A percentile compares a stretch with the other conserved stretches of the same genome.
Evolutionary conservation across 2,113 vertebrate species (phyloP).

Genomic region (Nettapus auritus): DNA sequence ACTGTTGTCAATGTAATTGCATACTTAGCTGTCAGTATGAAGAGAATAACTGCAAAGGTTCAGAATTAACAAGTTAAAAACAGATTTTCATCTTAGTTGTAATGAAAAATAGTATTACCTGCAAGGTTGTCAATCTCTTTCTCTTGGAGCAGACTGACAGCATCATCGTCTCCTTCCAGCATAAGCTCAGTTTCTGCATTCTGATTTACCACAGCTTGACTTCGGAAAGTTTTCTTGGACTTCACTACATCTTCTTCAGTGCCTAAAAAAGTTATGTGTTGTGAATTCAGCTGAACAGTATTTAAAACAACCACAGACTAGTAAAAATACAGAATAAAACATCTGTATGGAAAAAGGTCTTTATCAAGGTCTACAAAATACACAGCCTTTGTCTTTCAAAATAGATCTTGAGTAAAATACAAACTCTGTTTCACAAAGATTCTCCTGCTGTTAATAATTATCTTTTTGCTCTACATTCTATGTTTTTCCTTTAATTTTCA

Average conservation of each 20-base stretch:
- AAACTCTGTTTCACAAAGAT: neutral
- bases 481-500: constrained; percentile 1
- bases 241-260: constrained; percentile 86
- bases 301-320: neutral
- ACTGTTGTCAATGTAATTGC: neutral
- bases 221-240: constrained; percentile 86
- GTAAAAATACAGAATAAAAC: neutral
- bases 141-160: constrained; percentile 92
- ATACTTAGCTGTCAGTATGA: neutral
- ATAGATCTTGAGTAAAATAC: neutral
- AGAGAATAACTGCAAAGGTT: neutral
- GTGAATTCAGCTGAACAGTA: neutral
- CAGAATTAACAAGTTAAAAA: neutral
- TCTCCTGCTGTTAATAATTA: constrained; percentile 31
- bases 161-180: constrained; percentile 94
- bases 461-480: neutral
- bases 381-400: neutral
- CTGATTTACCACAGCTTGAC: constrained; percentile 85
- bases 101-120: constrained; percentile 77
- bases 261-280: constrained; percentile 71
- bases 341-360: neutral
- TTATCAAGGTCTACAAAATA: neutral
- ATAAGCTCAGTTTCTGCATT: constrained; percentile 90
- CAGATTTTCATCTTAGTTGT: neutral
- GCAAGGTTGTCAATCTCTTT: constrained; percentile 96